Base-by-base conservation (phyloP, 2,888 invertebrate species). In the Cloeon dipterum region DNA sequence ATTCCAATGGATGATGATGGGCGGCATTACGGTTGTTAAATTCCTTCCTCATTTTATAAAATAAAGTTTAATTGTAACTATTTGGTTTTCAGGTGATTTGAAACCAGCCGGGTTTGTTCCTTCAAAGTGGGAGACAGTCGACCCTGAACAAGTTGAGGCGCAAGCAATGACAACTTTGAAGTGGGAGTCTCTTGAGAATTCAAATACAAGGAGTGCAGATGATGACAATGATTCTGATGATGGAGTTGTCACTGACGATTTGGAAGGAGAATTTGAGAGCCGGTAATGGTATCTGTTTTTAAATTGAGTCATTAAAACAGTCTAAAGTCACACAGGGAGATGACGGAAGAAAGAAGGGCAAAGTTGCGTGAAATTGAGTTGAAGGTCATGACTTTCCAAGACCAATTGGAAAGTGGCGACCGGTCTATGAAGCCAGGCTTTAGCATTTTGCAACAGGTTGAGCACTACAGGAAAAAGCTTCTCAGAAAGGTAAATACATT, bases 101-200 rank as follows among this genome's bases (percentile, higher is more conserved):
- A 50, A 55, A 20, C 66, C 68, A 40, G 71, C 72, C 2, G 73
- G 71, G 11, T 86, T 93, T 61, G 76, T 88, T 39, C 81, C 83
- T 7, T 91, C 91, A 2, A 83, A 88, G 55, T 96, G 94, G 94
- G 93, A 96, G 65, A 81, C 79, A 32, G 82, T 96, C 18, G 91
- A 93, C 59, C 85, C 88, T 18, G 74, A 77, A 47, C 72, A 77
- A 53, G 63, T 72, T 5, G 79, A 81, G 53, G 75, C 73, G 4
- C 73, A 74, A 56, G 83, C 83, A 5, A 78, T 83, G 65, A 81
- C 77, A 2, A 82, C 82, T 1, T 81, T 79, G 46, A 85, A 85
- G 53, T 86, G 85, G 85, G 85, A 86, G 51, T 62, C 74, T 33
- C 55, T 83, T 36, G 82, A 76, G 47, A 58, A 57, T 36, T 56